Evolutionary conservation across 2,113 vertebrate species (phyloP), one percentile per base, ranked within the genome.

Genomic region (Dicentrarchus labrax): DNA sequence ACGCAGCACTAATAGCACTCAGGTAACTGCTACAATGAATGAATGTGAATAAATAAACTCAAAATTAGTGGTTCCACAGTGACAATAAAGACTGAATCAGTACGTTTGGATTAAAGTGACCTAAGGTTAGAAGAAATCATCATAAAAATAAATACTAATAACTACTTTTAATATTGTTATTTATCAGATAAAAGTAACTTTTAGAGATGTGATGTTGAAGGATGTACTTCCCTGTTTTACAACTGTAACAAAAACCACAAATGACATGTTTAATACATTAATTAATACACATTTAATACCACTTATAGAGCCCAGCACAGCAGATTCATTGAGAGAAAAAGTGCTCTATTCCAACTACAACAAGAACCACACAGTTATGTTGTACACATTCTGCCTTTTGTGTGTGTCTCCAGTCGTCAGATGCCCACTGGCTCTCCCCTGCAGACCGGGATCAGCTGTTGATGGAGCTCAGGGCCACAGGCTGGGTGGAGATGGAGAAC

Each of bases 401-500:
- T 79, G 38, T 78, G 57, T 45, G 5, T 81, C 8, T 24, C 17
- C 56, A 99, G 98, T 95, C 97, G 16, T 95, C 96, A 21, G 96
- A 97, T 76, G 93, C 96, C 22, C 96, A 96, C 50, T 95, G 95
- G 95, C 88, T 99, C 88, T 93, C 96, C 0, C 48, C 96, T n/a
- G 95, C 96, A 41, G 98, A 99, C 92, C 96, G 97, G 76, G 97
- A 88, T 19, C 96, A 97, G 87, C 84, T 94, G 61, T 78, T 99
- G 39, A 93, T 89, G 54, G 96, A 97, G 77, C 95, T 99, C 77
- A 97, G 96, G 90, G 92, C 96, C 56, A 91, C 96, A 0, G 98
- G 98, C 47, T 99, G 98, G 98, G 91, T 94, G 56, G 95, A 97
- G 78, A 88, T 97, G 79, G 95, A 95, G 1, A 95, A 95, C 57